Percentiles rank a stretch among this genome's conserved stretches.
Conservation (phyloP, 2,888 invertebrate genomes). For the Anarsia innoxiella region DNA sequence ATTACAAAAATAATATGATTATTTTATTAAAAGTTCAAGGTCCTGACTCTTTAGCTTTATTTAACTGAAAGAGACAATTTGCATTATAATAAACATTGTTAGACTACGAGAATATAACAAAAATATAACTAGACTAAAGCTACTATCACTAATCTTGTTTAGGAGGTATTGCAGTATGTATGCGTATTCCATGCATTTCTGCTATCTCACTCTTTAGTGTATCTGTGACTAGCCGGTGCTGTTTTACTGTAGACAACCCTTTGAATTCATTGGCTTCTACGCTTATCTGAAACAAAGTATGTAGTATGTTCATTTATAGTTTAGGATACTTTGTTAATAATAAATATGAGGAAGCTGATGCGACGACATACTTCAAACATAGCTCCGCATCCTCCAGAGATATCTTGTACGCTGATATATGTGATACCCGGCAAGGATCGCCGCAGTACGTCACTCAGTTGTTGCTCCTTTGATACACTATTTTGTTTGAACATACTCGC, state of each 20-base stretch:
- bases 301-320: too few species aligned
- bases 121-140: constrained; percentile 15
- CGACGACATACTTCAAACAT: constrained; percentile 80
- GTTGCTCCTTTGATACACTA: constrained; percentile 51
- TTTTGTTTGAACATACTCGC: constrained; percentile 46
- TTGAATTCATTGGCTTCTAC: constrained; percentile 81
- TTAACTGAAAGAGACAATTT: too few species aligned
- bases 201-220: constrained; percentile 85
- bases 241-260: constrained; percentile 81
- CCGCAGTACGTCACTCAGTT: constrained; percentile 44
- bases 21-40: too few species aligned
- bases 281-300: constrained; percentile 46
- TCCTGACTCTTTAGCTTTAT: too few species aligned
- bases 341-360: too few species aligned
- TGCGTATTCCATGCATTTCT: constrained; percentile 88
- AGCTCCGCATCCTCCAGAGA: constrained; percentile 88
- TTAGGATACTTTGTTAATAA: too few species aligned
- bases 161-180: constrained; percentile 78
- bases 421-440: constrained; percentile 77
- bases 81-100: constrained; percentile 2
- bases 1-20: neutral
- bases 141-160: constrained; percentile 23
- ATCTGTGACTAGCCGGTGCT: constrained; percentile 83
- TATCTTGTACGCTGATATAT: constrained; percentile 79
- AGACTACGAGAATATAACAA: constrained; percentile 1